These are phyloP conservation scores for Cantharis lateralis DNA, from an alignment of 2,888 invertebrate species.

Conservation along the genomic window DNA sequence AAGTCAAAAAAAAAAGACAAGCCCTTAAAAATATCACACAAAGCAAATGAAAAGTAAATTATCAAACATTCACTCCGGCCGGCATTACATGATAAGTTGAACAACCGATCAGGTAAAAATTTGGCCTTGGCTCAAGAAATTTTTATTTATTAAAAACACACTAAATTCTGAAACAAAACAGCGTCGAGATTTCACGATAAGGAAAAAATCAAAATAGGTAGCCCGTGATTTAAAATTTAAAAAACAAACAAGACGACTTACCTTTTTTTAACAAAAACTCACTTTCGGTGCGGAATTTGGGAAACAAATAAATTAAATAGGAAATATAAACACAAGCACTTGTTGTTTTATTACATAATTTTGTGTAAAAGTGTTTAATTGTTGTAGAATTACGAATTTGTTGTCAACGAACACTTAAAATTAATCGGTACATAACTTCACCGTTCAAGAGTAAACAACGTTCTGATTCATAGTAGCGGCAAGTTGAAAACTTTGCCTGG, in stretches of 20 bases:
- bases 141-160: background rate
- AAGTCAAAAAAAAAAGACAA: constrained; percentile 2
- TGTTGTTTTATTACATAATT: background rate
- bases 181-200: background rate
- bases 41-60: constrained; percentile 20
- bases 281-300: background rate
- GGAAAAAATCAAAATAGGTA: background rate
- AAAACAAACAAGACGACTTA: background rate
- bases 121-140: constrained; percentile 27
- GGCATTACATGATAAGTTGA: constrained; percentile 33
- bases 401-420: background rate
- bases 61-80: constrained; percentile 35
- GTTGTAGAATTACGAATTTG: background rate
- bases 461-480: background rate
- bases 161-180: background rate
- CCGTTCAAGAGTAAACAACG: background rate
- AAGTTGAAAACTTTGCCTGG: background rate
- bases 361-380: background rate
- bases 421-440: background rate
- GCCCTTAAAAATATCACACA: constrained; percentile 4
- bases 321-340: background rate
- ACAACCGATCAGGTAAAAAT: constrained; percentile 36
- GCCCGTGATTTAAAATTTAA: background rate
- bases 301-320: background rate
- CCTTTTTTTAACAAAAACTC: background rate